Conservation (phyloP, 2,888 invertebrate genomes). For the Neoaliturus tenellus region DNA sequence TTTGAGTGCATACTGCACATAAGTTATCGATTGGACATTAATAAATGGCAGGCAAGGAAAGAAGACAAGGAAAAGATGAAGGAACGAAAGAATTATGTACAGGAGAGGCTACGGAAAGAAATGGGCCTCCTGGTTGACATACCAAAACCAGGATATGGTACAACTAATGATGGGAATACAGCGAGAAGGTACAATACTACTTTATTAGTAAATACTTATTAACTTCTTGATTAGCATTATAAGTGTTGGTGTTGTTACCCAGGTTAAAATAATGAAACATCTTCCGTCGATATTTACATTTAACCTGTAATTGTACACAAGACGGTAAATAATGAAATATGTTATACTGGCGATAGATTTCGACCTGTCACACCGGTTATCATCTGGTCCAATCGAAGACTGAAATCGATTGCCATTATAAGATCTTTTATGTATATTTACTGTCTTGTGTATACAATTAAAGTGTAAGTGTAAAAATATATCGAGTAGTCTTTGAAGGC, state of each 20-base stretch:
- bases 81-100: neutral
- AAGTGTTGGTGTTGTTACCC: neutral
- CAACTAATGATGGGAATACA: constrained; percentile 8
- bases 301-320: neutral
- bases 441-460: neutral
- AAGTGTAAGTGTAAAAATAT: neutral
- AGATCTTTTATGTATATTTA: neutral
- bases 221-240: neutral
- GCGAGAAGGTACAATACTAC: neutral
- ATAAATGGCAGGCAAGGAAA: neutral
- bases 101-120: neutral
- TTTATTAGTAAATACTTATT: neutral
- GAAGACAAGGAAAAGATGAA: neutral
- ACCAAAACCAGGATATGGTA: constrained; percentile 6
- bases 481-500: neutral
- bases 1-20: constrained; percentile 22
- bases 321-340: neutral
- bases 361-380: no score
- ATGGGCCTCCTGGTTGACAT: constrained; percentile 8
- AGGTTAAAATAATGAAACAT: neutral
- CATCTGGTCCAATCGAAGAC: no score
- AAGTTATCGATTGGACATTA: constrained; percentile 4
- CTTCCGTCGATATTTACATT: neutral
- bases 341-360: no score
- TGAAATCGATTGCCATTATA: no score